Evolutionary conservation across 2,113 vertebrate species (phyloP).

Genomic region (Labeo catla): DNA sequence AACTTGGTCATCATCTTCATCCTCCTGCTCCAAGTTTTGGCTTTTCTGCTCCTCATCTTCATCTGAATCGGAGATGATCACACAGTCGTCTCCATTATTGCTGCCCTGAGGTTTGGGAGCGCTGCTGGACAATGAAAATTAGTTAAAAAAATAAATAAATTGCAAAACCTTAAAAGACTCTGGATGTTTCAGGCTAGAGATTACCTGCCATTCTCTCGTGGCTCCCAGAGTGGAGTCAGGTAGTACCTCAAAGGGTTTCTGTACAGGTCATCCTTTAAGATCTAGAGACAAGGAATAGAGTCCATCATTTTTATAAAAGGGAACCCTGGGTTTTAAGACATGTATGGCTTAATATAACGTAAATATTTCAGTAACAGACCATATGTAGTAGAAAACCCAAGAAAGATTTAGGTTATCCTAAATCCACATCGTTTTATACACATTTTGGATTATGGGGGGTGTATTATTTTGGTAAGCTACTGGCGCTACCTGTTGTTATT

Average conservation of each 20-base stretch:
- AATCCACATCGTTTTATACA: too few species aligned
- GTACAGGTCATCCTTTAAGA: constrained; percentile 81
- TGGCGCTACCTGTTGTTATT: too few species aligned
- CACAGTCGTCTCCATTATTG: constrained; percentile 76
- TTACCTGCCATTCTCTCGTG: constrained; percentile 80
- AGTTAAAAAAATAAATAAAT: not conserved
- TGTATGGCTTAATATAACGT: too few species aligned
- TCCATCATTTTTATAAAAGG: not conserved
- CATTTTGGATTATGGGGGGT: too few species aligned
- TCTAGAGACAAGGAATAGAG: constrained; percentile 57
- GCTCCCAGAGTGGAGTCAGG: constrained; percentile 81
- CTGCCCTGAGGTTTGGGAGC: constrained; percentile 67
- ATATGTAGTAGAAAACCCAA: too few species aligned
- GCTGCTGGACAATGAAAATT: constrained; percentile 41
- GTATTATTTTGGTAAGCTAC: too few species aligned
- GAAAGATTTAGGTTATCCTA: too few species aligned
- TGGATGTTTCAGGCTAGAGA: not conserved
- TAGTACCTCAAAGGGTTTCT: constrained; percentile 81
- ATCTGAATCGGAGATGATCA: constrained; percentile 82
- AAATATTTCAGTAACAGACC: too few species aligned
- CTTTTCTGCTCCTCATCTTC: constrained; percentile 68
- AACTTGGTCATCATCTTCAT: constrained; percentile 52
- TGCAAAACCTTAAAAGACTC: not conserved
- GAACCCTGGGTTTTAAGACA: too few species aligned
- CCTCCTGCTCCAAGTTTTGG: constrained; percentile 53